Evolutionary conservation across 2,888 invertebrate species (phyloP).

Genomic region (Cephus spinipes): DNA sequence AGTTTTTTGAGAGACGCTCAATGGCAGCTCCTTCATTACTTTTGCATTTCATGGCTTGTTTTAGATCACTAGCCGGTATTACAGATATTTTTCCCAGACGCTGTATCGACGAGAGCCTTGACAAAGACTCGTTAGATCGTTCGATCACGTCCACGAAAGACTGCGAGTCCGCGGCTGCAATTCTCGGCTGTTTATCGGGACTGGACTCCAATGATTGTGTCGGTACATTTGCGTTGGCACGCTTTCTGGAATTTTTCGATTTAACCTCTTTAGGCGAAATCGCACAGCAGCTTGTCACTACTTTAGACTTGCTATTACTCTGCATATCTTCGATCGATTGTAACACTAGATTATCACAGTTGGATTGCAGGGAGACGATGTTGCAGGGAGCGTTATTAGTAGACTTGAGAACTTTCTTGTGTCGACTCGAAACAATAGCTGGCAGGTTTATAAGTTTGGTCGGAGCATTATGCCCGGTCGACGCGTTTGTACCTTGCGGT

Average conservation of each 20-base stretch:
- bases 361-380: conserved; percentile 56
- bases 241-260: conserved; percentile 57
- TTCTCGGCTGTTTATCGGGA: conserved; percentile 60
- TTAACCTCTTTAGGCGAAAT: conserved; percentile 38
- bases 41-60: conserved; percentile 43
- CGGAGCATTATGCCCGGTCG: conserved; percentile 34
- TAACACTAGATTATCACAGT: conserved; percentile 63
- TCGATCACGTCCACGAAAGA: not conserved
- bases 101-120: conserved; percentile 41
- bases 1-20: conserved; percentile 34
- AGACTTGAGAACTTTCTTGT: conserved; percentile 50
- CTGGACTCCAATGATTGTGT: conserved; percentile 50
- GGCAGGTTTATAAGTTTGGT: conserved; percentile 37
- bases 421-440: conserved; percentile 40
- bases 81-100: conserved; percentile 49
- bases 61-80: conserved; percentile 49
- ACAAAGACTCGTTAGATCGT: conserved; percentile 30
- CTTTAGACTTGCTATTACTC: conserved; percentile 46
- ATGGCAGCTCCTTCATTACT: conserved; percentile 29
- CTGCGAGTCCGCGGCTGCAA: conserved; percentile 30
- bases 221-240: conserved; percentile 46
- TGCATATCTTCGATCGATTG: conserved; percentile 50
- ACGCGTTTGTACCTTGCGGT: conserved; percentile 50
- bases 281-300: conserved; percentile 40
- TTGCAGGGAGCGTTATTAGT: conserved; percentile 39